Base-by-base conservation (phyloP, 2,888 invertebrate species). In the Apantesis nais region DNA sequence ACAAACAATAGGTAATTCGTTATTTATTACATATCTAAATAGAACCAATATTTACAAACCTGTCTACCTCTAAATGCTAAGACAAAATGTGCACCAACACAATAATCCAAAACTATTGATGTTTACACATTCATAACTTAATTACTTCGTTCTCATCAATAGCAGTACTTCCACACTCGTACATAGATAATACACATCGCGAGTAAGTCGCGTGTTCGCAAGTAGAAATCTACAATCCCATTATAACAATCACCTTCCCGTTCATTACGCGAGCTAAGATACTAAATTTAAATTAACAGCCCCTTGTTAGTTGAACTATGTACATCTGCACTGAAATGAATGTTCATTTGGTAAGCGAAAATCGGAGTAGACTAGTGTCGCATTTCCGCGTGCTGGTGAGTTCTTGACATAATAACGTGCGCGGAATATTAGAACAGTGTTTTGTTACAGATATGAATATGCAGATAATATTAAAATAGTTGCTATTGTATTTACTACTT, bases 251-350 rank as follows among this genome's bases (percentile, higher is more conserved):
- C 93, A 93, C 93, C 93, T 92, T 92, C 90, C 87, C 90, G 93
- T 94, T 94, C 94, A 94, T 94, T 94, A 93, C 91, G 88, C 89
- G 88, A 83, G 91, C 90, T 89, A 89, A 93, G 94, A 94, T 92
- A 93, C 92, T 95, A 94, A 94, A 94, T 95, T 95, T 93, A 93
- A 94, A 95, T 95, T 93, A 95, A 94, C 92, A 93, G 86, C 91
- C 92, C 92, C 93, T 93, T 92, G 93, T 93, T 93, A 94, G 91
- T 90, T 86, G 83, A 92, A 93, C 93, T 93, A 91, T 86, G 86
- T 89, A 92, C 91, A 90, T 90, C 89, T 89, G 89, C 84, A 88
- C 84, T 82, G 83, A 87, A 90, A 89, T 90, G 89, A 89, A 91
- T 92, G 93, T 90, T 93, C 94, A 92, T 92, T 93, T 92, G 79